Base-by-base conservation (phyloP, 2,113 vertebrate genomes). In the Oryzias melastigma region DNA sequence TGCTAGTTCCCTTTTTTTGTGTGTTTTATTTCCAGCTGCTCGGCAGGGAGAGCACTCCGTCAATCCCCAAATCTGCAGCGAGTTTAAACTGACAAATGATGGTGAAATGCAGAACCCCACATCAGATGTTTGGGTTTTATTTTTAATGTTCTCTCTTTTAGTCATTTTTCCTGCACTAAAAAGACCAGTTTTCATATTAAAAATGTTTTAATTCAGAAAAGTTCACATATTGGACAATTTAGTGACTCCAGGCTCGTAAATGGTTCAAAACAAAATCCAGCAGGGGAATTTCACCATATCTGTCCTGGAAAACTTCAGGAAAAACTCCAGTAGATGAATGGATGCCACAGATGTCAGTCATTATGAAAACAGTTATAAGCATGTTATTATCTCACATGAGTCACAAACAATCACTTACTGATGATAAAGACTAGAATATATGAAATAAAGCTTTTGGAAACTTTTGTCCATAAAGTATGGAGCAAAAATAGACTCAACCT, bases 51-150 rank as follows among this genome's bases (percentile, higher is more conserved):
- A 62, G 7, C 51, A 59, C 50, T 64, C 69, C 48, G 77, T 82
- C 71, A 77, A 73, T 74, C 61, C 57, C 41, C 60, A 57, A 79
- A 62, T 52, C 60, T 73, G 60, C 72, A 40, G 22, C 44, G 59
- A 76, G 19, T 75, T 73, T 18, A 73, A 62, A 45, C 59, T 60
- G 61, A 82, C 70, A 54, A 66, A 71, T 52, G 55, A 62, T 53
- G 51, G 14, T 71, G 61, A 68, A 80, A 62, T 51, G 22, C 46
- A 56, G 47, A 53, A 73, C 68, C 57, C 50, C 14, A 42, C 71
- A 77, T 67, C 47, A 62, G 20, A 53, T 54, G 58, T 68, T 75
- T 64, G 48, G 40, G 60, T 72, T 67, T 64, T 56, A 25, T 24
- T 49, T 56, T 65, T 59, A 45, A 29, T 59, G 19, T 66, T 56